Base-by-base conservation (phyloP, 2,113 vertebrate genomes). In the Hirundichthys speculiger region DNA sequence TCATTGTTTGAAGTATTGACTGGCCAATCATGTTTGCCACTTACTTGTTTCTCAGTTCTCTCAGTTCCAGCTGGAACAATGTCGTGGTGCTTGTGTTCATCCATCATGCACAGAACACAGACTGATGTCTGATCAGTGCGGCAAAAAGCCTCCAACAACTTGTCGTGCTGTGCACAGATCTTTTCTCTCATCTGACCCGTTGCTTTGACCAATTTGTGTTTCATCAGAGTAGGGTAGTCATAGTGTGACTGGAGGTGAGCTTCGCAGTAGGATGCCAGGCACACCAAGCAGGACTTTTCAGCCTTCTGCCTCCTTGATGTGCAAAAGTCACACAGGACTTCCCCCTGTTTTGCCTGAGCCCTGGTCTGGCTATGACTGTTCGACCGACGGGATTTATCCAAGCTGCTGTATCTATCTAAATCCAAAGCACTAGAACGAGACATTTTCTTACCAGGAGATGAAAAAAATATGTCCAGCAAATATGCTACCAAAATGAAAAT, bases 221-320 rank as follows among this genome's bases (percentile, higher is more conserved):
- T 97, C 48, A 96, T 95, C 88, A 98, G 93, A 6, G 96, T 94
- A 0, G 96, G 95, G 24, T 96, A 96, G 77, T 97, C 94, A 58
- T 96, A 94, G 56, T 99, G 97, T 50, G 96, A 92, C 83, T 96
- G 95, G 25, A 99, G 81, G 79, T 99, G 97, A 58, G 92, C 87
- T 73, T 97, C 96, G 0, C 97, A 99, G 90, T 97, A 98, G 56
- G 95, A 96, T 6, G 96, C 95, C 90, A 98, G 93, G 80, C 97
- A 99, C 59, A 96, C 94, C 84, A 98, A 83, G 76, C 97, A 99
- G 43, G 96, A 98, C 86, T 95, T 98, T 30, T 94, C 94, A 0
- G 97, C 97, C 77, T 93, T 96, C 80, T 95, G 93, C 90, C 94
- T 97, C 83, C 92, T 94, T 2, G 91, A 92, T 1, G 95, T 95